Evolutionary conservation across 2,888 invertebrate genomes (phyloP).

Genomic region (Torymus texanus): DNA sequence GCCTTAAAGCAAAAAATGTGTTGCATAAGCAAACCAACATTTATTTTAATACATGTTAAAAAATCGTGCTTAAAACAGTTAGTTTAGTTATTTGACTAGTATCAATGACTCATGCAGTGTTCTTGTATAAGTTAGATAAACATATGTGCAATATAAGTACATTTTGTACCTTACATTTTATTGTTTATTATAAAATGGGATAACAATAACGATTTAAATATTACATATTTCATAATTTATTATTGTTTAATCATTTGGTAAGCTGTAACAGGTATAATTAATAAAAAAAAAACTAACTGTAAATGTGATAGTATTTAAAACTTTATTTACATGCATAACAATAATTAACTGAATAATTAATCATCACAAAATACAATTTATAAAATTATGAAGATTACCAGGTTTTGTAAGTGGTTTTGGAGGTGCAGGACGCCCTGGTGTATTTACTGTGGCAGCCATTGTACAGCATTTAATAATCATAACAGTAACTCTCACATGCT

Average conservation of each 20-base stretch:
- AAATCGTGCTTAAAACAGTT: neutral
- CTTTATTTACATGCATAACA: constrained; percentile 40
- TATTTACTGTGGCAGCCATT: constrained; percentile 63
- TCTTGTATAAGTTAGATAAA: constrained; percentile 1
- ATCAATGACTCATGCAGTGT: constrained; percentile 24
- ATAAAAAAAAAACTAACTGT: constrained; percentile 1
- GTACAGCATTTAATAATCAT: constrained; percentile 40
- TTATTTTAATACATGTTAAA: constrained; percentile 1
- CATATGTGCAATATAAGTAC: neutral
- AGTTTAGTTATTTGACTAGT: neutral
- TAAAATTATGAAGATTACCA: constrained; percentile 66
- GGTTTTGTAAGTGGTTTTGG: constrained; percentile 73
- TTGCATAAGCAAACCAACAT: constrained; percentile 23
- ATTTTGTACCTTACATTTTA: too few species aligned
- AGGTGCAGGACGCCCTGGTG: constrained; percentile 64
- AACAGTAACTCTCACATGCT: constrained; percentile 44
- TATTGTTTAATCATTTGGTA: constrained; percentile 18
- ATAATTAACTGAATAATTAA: constrained; percentile 9
- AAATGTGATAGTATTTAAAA: constrained; percentile 17
- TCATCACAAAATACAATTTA: constrained; percentile 31
- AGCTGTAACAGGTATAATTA: constrained; percentile 22
- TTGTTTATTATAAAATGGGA: too few species aligned
- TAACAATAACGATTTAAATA: neutral
- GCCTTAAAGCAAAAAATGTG: constrained; percentile 68
- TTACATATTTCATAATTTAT: neutral